A percentile compares a stretch with the other conserved stretches of the same genome.
phyloP scores from a whole-genome alignment of 2,113 vertebrate species.

The Stomatorhinus ivindoensis region DNA sequence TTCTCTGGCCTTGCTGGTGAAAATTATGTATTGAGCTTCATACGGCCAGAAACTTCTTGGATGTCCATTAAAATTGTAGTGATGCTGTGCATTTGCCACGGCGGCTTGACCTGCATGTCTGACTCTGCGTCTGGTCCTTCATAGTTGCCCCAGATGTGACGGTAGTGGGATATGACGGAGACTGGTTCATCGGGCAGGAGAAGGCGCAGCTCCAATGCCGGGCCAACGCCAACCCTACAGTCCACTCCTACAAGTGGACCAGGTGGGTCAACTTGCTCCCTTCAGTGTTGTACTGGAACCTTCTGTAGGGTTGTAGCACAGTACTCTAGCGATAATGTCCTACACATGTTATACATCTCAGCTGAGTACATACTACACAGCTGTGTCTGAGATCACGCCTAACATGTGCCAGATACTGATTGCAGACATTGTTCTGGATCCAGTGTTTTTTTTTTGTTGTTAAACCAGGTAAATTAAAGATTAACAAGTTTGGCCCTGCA shows the following conservation, averaged over 20 bases:
- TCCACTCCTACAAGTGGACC: slow-evolving; percentile 69
- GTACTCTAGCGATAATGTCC: neutral
- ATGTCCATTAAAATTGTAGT: neutral
- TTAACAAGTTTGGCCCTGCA: no score
- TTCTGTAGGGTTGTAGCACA: neutral
- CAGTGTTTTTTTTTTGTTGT: neutral
- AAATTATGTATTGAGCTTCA: neutral
- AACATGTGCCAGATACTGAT: neutral
- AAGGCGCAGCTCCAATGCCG: slow-evolving; percentile 87
- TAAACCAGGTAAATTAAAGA: no score
- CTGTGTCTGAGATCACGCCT: neutral
- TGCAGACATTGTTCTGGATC: neutral
- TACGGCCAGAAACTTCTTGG: neutral
- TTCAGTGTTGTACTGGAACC: neutral
- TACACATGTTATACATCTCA: neutral
- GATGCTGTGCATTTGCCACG: neutral
- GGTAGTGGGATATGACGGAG: slow-evolving; percentile 86
- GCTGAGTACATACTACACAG: neutral
- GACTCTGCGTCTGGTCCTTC: slow-evolving; percentile 27
- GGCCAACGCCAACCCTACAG: slow-evolving; percentile 88
- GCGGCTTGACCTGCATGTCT: neutral
- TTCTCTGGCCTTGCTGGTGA: neutral
- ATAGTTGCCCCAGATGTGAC: slow-evolving; percentile 89
- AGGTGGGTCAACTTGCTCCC: slow-evolving; percentile 40
- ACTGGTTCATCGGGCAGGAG: slow-evolving; percentile 87